Evolutionary conservation across 1,140 invertebrate species (phyloP), one percentile per base, ranked within the genome.

Genomic region (Branchinecta lynchi): DNA sequence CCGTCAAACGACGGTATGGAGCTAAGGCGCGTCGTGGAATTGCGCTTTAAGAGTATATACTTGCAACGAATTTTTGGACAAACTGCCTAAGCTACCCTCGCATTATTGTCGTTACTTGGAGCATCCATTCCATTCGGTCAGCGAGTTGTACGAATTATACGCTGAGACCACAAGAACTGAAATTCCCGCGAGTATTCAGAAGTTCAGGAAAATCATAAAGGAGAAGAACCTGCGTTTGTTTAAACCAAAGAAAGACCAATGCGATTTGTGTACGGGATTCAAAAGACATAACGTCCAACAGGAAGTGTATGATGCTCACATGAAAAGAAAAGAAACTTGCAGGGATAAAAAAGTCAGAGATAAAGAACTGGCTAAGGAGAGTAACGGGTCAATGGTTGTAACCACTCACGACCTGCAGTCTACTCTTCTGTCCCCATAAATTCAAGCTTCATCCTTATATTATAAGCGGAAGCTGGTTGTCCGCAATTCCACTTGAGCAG

Each of bases 401-500:
- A 66, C 70, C 43, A 71, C 73, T 21, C 69, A 74, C 67, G 78
- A 80, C 75, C 66, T 79, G 15, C 74, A 79, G 76, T 75, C 76
- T 65, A 77, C 80, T 20, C 77, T 78, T 72, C 67, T 79, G 44
- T 73, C 70, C 60, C 79, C 78, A 68, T 69, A 69, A 70, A 45
- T 80, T 45, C 75, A 77, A n/a, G 77, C 78, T 17, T 77, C 72
- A 73, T 75, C 75, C 51, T 60, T 79, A 45, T 81, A 81, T 73
- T 81, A 77, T 73, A 80, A 79, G 74, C 78, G 74, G 9, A 81
- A 80, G 72, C 71, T 80, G 21, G 65, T 72, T 15, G 68, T 75
- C 20, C 78, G 80, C 74, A 81, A 81, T 74, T 81, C 78, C 70
- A 79, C 78, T 17, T 70, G 8, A 72, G 70, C 7, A 78, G 69